A percentile compares a stretch with the other conserved stretches of the same genome.
These are phyloP conservation scores for Altica lythri DNA, from an alignment of 2,888 invertebrate species.

Conservation along the genomic window DNA sequence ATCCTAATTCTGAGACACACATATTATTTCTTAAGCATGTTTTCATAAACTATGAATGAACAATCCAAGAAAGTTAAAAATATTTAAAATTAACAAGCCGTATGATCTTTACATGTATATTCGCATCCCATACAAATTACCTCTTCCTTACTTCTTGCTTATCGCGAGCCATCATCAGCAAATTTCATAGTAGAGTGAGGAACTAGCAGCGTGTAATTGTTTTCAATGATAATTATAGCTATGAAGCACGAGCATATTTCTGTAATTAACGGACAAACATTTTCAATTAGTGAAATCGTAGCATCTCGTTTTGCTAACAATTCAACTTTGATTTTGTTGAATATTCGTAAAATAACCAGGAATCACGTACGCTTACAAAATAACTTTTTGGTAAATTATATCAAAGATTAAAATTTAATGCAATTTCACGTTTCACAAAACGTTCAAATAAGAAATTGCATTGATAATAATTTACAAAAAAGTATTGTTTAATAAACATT, in stretches of 20 bases:
- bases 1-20: too few relatives aligned
- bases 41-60: too few relatives aligned
- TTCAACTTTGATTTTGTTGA: slow-evolving; percentile 3
- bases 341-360: neutral
- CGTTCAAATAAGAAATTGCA: too few relatives aligned
- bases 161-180: slow-evolving; percentile 11
- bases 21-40: too few relatives aligned
- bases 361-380: too few relatives aligned
- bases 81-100: slow-evolving; percentile 3
- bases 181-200: slow-evolving; percentile 11
- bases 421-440: too few relatives aligned
- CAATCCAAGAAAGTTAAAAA: too few relatives aligned
- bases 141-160: neutral
- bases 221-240: slow-evolving; percentile 12
- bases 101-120: neutral
- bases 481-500: too few relatives aligned
- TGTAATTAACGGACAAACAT: slow-evolving; percentile 15
- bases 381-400: neutral
- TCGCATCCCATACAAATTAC: neutral
- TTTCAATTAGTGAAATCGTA: slow-evolving; percentile 15
- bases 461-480: too few relatives aligned
- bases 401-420: neutral
- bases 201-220: slow-evolving; percentile 15
- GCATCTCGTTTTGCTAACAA: neutral
- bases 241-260: slow-evolving; percentile 11